Evolutionary conservation across 92 coral and sea anemone species (phyloP).

Genomic region (Epizoanthus fatuus): DNA sequence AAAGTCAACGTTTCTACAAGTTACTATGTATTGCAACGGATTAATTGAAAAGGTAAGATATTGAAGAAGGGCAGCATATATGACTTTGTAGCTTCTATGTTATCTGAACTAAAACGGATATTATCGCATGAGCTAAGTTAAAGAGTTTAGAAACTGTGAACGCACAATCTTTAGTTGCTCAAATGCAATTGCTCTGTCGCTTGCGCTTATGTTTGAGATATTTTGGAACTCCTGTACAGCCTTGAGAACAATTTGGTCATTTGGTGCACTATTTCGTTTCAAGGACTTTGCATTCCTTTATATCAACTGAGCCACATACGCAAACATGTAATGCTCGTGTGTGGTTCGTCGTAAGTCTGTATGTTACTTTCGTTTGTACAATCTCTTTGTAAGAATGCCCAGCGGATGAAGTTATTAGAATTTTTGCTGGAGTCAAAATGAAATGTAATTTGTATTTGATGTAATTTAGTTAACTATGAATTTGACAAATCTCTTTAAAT

Average conservation of each 20-base stretch:
- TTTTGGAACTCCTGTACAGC: not conserved
- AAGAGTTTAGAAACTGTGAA: not conserved
- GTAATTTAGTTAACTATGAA: not conserved
- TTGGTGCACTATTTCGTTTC: not conserved
- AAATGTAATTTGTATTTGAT: not conserved
- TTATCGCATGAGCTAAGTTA: not conserved
- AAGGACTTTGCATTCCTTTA: too few relatives aligned
- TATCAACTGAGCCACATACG: not conserved
- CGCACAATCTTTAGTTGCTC: not conserved
- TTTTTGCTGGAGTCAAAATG: conserved; percentile 6
- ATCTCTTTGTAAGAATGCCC: not conserved
- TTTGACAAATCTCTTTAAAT: conserved; percentile 4
- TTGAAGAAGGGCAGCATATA: not conserved
- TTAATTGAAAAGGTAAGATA: conserved; percentile 8
- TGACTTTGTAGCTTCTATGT: conserved; percentile 2
- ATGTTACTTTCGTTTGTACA: not conserved
- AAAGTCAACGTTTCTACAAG: not conserved
- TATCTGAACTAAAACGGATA: not conserved
- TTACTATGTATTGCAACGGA: not conserved
- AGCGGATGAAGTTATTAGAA: not conserved
- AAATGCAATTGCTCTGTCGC: not conserved
- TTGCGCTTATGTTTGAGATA: not conserved
- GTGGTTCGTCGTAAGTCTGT: not conserved
- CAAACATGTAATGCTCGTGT: not conserved
- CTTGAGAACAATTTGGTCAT: not conserved